Conservation (phyloP, 1,140 invertebrate genomes). For the Hylyphantes graminicola region DNA sequence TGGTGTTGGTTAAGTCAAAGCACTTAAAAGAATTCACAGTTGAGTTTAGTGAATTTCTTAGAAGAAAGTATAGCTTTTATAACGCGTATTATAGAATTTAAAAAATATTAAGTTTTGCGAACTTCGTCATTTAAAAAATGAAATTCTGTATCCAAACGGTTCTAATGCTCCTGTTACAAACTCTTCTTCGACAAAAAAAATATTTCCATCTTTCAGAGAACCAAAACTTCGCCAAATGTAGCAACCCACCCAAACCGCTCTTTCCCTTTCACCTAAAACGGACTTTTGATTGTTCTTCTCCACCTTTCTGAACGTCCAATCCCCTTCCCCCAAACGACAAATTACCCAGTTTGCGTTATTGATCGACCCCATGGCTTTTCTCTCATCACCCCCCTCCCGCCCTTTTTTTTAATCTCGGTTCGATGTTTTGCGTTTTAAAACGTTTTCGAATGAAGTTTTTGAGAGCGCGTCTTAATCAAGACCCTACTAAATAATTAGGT, state of each 20-base stretch:
- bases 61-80: too few species aligned
- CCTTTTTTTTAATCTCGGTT: slow-evolving; percentile 1
- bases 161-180: too few species aligned
- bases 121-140: too few species aligned
- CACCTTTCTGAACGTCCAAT: slow-evolving; percentile 32
- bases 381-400: slow-evolving; percentile 24
- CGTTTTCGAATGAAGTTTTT: background rate
- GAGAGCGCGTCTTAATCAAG: slow-evolving; percentile 41
- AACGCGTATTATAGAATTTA: too few species aligned
- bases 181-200: too few species aligned
- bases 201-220: too few species aligned
- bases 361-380: slow-evolving; percentile 57
- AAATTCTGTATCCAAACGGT: too few species aligned
- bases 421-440: slow-evolving; percentile 27
- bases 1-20: too few species aligned
- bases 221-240: slow-evolving; percentile 6
- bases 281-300: slow-evolving; percentile 44
- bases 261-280: slow-evolving; percentile 49
- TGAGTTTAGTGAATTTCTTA: too few species aligned
- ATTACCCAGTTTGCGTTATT: slow-evolving; percentile 58
- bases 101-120: too few species aligned
- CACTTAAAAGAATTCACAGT: too few species aligned
- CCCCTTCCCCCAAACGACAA: slow-evolving; percentile 40
- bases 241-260: slow-evolving; percentile 21
- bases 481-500: background rate